phyloP scores from a whole-genome alignment of 2,113 vertebrate species.

The Pterophyllum scalare region DNA sequence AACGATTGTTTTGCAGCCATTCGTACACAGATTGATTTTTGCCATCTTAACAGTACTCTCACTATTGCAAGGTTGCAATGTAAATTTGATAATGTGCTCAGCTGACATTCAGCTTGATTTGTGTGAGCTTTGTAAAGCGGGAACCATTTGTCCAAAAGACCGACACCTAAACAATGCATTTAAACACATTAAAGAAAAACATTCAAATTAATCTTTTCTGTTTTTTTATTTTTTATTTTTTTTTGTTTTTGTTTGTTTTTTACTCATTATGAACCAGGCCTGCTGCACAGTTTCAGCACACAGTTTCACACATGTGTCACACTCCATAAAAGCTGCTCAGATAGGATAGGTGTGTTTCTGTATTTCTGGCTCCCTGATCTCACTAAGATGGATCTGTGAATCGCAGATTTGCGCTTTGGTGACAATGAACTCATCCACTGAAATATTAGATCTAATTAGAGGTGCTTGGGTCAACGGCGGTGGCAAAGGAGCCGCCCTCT shows the following conservation, averaged over 20 bases:
- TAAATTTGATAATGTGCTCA: neutral
- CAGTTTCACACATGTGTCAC: neutral
- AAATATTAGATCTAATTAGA: constrained; percentile 83
- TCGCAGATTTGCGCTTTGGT: constrained; percentile 49
- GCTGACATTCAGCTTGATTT: neutral
- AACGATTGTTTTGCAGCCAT: neutral
- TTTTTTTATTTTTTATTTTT: neutral
- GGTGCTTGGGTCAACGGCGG: constrained; percentile 74
- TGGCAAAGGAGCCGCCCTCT: constrained; percentile 74
- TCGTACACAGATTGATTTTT: neutral
- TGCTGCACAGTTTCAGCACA: neutral
- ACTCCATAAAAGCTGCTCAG: neutral
- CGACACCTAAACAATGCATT: neutral
- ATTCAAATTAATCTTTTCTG: neutral
- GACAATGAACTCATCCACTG: constrained; percentile 76
- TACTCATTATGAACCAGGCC: constrained; percentile 18
- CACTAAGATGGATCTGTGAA: constrained; percentile 67
- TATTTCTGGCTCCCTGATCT: constrained; percentile 30
- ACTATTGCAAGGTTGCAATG: fast-evolving
- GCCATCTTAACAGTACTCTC: neutral
- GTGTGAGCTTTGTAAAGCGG: neutral
- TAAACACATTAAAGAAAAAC: neutral
- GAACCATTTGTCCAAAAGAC: neutral
- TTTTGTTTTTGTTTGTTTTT: neutral
- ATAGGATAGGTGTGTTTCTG: neutral